phyloP scores from a whole-genome alignment of 2,113 vertebrate species.

The Typhlomys cinereus region DNA sequence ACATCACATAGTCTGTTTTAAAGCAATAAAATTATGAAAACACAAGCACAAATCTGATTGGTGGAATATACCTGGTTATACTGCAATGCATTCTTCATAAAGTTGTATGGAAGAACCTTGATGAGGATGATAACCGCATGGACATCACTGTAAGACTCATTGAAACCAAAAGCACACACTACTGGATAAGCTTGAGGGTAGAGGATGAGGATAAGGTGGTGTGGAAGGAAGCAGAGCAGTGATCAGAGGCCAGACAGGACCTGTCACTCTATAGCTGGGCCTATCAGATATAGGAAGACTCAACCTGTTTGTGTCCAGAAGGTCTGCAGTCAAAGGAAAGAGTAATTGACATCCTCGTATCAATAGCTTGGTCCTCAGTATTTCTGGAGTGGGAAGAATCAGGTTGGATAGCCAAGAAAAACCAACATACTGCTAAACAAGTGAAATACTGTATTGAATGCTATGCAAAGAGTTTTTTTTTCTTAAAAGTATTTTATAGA shows the following conservation, averaged over 20 bases:
- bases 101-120: fast-evolving
- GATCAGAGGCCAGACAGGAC: neutral
- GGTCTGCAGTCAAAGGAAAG: neutral
- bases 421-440: neutral
- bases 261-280: no score
- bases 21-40: neutral
- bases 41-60: neutral
- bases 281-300: neutral
- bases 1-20: neutral
- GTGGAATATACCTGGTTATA: neutral
- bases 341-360: neutral
- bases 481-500: no score
- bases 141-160: no score
- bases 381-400: fast-evolving
- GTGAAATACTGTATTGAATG: no score
- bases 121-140: neutral
- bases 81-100: neutral
- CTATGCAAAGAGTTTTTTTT: neutral
- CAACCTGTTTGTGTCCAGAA: no score
- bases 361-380: fast-evolving
- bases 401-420: neutral
- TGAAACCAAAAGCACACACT: no score
- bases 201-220: neutral
- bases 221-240: neutral
- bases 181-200: neutral